These are phyloP conservation scores for Bostrychus sinensis DNA, from an alignment of 2,113 vertebrate species.

Conservation along the genomic window DNA sequence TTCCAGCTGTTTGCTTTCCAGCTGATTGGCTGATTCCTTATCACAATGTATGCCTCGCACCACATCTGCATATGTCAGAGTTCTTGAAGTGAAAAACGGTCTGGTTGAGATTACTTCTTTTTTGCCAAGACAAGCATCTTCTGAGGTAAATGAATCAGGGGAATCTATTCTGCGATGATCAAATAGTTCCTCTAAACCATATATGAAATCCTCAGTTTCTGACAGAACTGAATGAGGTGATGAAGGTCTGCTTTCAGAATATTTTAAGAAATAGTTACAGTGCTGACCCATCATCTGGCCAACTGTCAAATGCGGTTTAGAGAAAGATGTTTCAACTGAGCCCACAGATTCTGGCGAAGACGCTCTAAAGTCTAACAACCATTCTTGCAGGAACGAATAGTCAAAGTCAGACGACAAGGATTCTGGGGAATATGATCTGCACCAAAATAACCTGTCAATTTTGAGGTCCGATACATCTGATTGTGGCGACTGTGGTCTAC, in stretches of 20 bases:
- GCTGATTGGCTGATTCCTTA: too few species aligned
- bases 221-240: constrained; percentile 1
- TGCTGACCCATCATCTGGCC: neutral
- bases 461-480: constrained; percentile 15
- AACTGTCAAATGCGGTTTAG: neutral
- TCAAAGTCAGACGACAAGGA: constrained; percentile 15
- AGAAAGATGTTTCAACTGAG: neutral
- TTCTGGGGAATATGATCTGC: constrained; percentile 10
- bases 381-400: neutral
- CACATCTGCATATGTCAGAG: constrained; percentile 1
- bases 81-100: neutral
- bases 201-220: neutral
- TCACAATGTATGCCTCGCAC: neutral
- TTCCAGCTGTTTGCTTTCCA: too few species aligned
- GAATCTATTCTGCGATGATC: constrained; percentile 9
- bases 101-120: neutral
- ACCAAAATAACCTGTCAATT: constrained; percentile 5
- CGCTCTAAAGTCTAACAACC: neutral
- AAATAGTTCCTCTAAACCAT: constrained; percentile 10
- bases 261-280: constrained; percentile 22
- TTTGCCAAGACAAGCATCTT: neutral
- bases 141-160: neutral
- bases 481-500: constrained; percentile 11
- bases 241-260: neutral
- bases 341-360: neutral